Conservation (phyloP, 2,797 vertebrate species). For the Crenichthys baileyi region DNA sequence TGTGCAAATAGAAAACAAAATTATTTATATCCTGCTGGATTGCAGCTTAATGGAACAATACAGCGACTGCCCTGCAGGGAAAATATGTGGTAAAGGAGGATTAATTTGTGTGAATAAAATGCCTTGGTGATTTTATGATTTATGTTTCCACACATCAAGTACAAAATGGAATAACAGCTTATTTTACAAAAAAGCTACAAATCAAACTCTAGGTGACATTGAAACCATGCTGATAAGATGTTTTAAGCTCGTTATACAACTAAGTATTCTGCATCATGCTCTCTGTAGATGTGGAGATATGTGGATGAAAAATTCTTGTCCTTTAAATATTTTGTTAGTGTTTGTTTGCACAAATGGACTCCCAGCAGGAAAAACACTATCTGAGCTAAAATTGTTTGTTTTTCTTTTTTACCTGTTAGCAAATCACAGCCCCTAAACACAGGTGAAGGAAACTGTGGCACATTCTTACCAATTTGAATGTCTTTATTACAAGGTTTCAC, state of each 20-base stretch:
- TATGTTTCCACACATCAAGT: constrained; percentile 35
- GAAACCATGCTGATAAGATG: constrained; percentile 2
- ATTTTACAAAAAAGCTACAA: constrained; percentile 26
- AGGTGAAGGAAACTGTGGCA: background rate
- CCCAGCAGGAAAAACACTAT: background rate
- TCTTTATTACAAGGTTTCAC: background rate
- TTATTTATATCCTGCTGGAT: constrained; percentile 60
- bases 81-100: constrained; percentile 57
- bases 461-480: background rate
- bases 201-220: constrained; percentile 29
- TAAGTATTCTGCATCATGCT: background rate
- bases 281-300: background rate
- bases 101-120: constrained; percentile 57
- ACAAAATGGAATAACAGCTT: constrained; percentile 32
- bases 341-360: background rate
- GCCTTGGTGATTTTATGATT: constrained; percentile 51
- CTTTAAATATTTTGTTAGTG: too few relatives aligned
- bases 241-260: background rate
- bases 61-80: constrained; percentile 36
- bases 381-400: background rate
- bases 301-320: background rate
- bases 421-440: background rate
- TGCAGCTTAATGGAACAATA: constrained; percentile 52
- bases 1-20: constrained; percentile 52
- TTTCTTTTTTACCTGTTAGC: background rate